A percentile compares a stretch with the other conserved stretches of the same genome.
Conservation (phyloP, 2,113 vertebrate species). For the Vulpes ferrilata region DNA sequence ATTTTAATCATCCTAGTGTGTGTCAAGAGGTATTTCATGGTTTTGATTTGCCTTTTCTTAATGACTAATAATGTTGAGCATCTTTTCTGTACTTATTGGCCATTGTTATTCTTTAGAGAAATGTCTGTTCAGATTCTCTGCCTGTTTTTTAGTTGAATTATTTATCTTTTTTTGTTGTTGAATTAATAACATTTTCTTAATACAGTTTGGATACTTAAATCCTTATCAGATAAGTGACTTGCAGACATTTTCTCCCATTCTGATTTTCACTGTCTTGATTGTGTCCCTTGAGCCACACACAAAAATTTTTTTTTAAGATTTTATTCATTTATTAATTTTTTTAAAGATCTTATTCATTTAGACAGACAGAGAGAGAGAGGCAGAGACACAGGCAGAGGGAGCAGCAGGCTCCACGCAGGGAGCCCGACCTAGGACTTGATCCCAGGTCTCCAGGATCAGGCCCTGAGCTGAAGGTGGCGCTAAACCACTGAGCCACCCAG, state of each 20-base stretch:
- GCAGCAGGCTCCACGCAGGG: too few relatives aligned
- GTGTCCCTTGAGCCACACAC: neutral
- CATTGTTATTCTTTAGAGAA: neutral
- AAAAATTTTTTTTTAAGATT: neutral
- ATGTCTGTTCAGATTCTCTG: conserved; percentile 39
- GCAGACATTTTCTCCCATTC: neutral
- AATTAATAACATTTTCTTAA: neutral
- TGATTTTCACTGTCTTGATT: neutral
- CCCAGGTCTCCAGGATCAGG: too few relatives aligned
- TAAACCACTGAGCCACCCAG: too few relatives aligned
- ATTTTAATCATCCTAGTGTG: neutral
- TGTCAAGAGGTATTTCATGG: neutral
- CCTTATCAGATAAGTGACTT: neutral
- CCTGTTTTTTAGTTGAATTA: conserved; percentile 8
- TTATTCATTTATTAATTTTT: too few relatives aligned
- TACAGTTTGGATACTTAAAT: neutral
- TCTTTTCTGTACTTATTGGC: neutral
- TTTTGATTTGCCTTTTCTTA: conserved; percentile 41
- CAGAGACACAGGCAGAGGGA: too few relatives aligned
- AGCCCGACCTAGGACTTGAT: too few relatives aligned
- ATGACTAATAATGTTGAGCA: neutral
- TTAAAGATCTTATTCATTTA: too few relatives aligned
- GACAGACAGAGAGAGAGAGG: too few relatives aligned
- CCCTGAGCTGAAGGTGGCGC: too few relatives aligned
- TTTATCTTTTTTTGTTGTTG: conserved; percentile 24